A percentile compares a stretch with the other conserved stretches of the same genome.
Conservation (phyloP, 2,113 vertebrate genomes). For the Falcunculus frontatus region DNA sequence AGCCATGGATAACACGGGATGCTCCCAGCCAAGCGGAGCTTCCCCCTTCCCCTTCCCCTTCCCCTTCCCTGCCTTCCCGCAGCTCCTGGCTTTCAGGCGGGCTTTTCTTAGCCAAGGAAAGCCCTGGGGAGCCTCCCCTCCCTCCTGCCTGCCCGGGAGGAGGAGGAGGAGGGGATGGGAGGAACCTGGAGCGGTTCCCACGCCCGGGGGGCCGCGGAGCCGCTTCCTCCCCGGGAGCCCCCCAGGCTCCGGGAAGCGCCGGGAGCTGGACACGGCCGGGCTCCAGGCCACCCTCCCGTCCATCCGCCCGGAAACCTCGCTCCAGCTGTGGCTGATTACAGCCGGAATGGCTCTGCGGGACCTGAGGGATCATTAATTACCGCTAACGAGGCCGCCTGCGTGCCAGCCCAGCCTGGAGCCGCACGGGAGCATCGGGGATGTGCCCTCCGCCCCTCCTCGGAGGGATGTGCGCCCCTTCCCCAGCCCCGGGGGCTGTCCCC, state of each 20-base stretch:
- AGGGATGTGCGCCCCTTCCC: neutral
- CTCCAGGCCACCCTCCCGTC: neutral
- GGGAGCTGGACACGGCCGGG: neutral
- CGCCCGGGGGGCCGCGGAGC: neutral
- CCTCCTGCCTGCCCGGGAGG: neutral
- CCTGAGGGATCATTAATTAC: conserved; percentile 79
- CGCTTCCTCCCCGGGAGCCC: neutral
- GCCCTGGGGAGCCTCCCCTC: neutral
- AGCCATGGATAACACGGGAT: neutral
- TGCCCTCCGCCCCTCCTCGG: rapidly evolving
- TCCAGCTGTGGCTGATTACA: conserved; percentile 83
- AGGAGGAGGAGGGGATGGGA: neutral
- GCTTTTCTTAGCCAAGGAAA: neutral
- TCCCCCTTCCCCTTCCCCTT: neutral
- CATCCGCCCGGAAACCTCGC: conserved; percentile 62
- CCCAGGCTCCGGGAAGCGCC: neutral
- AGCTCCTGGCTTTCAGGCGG: neutral
- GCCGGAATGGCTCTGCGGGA: conserved; percentile 76
- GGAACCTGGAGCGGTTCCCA: neutral
- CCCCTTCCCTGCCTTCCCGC: neutral
- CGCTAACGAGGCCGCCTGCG: conserved; percentile 25
- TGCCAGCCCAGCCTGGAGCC: neutral
- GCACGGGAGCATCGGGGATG: no score
- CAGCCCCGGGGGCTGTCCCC: neutral
- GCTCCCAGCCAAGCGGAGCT: neutral